Evolutionary conservation across 2,797 vertebrate species (phyloP), one percentile per base, ranked within the genome.

Genomic region (Cirrhinus mrigala): DNA sequence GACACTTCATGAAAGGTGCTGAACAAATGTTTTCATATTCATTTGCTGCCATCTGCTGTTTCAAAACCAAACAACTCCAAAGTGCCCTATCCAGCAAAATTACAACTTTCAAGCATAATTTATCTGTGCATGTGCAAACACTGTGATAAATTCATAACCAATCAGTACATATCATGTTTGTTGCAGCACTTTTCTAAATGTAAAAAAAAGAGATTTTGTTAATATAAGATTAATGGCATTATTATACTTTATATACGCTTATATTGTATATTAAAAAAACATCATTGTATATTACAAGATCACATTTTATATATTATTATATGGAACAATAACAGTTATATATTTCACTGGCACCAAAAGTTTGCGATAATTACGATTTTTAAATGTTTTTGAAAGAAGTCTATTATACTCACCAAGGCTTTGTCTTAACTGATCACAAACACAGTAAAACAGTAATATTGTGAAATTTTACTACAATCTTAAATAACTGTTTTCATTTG

Each of bases 11-110:
- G 12, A 46, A 37, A 16, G 33, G 60, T 20, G 56, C 33, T 18
- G 40, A 37, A 70, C 15, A 54, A n/a, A 73, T 16, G 37, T 22
- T 58, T 24, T 37, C 6, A 54, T 54, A n/a, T 7, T 73, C 22
- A 62, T 87, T 66, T 86, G 85, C 86, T 81, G 86, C 87, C 88
- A 84, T 70, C 85, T 88, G 64, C 82, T 91, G 89, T 69, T 12
- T 29, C 74, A 71, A 81, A 58, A n/a, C 0, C 6, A 60, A 74
- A 62, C 6, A 64, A 80, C 52, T 15, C 62, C 10, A 10, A 18
- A 14, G 1, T 9, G 18, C n/a, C 27, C 11, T 44, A n/a, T 9
- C 9, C 12, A 52, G 62, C 9, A 66, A 46, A 16, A 29, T 33
- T 44, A 62, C 12, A 62, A 62, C n/a, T 44, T 78, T 60, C 6